phyloP scores from a whole-genome alignment of 2,888 invertebrate genomes.

The Anthophora plumipes region DNA sequence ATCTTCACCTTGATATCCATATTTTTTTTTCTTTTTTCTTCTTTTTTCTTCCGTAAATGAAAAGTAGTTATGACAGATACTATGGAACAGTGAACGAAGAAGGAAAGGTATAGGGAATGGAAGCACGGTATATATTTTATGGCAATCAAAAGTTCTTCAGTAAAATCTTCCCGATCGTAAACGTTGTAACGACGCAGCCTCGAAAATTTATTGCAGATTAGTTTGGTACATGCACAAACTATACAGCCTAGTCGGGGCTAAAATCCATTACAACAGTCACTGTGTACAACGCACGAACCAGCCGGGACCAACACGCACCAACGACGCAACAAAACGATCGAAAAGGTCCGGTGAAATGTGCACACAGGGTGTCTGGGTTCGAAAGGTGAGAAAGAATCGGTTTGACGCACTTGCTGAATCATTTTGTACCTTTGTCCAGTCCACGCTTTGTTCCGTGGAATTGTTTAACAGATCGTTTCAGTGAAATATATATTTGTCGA shows the following conservation, averaged over 20 bases:
- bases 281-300: slow-evolving; percentile 30
- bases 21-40: slow-evolving; percentile 45
- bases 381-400: neutral
- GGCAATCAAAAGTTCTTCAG: slow-evolving; percentile 63
- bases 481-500: neutral
- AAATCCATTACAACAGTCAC: slow-evolving; percentile 44
- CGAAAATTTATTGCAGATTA: slow-evolving; percentile 66
- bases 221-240: slow-evolving; percentile 54
- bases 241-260: slow-evolving; percentile 11
- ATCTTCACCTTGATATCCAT: slow-evolving; percentile 21
- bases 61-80: neutral
- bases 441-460: neutral
- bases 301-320: slow-evolving; percentile 15
- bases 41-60: slow-evolving; percentile 21
- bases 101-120: neutral
- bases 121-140: slow-evolving; percentile 47
- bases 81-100: neutral
- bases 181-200: slow-evolving; percentile 51
- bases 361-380: slow-evolving; percentile 21
- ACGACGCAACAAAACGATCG: slow-evolving; percentile 41
- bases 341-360: slow-evolving; percentile 11
- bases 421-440: neutral
- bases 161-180: slow-evolving; percentile 65
- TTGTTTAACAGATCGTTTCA: neutral
- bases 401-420: too few species aligned